phyloP scores from a whole-genome alignment of 2,113 vertebrate species.

The Corythaixoides concolor region DNA sequence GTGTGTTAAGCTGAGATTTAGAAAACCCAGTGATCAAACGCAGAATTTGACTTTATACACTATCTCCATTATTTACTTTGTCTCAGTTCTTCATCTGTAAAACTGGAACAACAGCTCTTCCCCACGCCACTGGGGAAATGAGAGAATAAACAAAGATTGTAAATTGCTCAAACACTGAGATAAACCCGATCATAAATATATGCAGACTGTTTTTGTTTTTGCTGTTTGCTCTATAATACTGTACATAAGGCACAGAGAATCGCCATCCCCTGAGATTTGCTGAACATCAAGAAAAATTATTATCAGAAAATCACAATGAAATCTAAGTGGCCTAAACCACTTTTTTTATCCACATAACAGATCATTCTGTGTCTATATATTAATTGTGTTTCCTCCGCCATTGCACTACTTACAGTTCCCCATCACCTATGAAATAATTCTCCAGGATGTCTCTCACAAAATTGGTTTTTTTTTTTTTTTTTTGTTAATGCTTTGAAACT shows the following conservation, averaged over 20 bases:
- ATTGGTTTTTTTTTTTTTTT: slow-evolving; percentile 22
- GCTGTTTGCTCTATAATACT: slow-evolving; percentile 30
- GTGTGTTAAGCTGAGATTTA: not conserved
- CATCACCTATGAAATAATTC: not conserved
- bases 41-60: not conserved
- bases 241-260: not conserved
- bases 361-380: not conserved
- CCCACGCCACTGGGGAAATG: not conserved
- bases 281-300: not conserved
- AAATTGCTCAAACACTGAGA: slow-evolving; percentile 41
- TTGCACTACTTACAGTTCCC: not conserved
- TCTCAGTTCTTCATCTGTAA: not conserved
- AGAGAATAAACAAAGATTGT: slow-evolving; percentile 47
- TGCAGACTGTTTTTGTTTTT: slow-evolving; percentile 56
- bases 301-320: slow-evolving; percentile 3
- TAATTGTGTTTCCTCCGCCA: not conserved
- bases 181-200: slow-evolving; percentile 51
- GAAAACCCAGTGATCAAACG: not conserved
- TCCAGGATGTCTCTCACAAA: not conserved
- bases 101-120: slow-evolving; percentile 1
- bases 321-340: slow-evolving; percentile 4
- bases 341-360: not conserved
- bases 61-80: not conserved
- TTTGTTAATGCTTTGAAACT: slow-evolving; percentile 5
- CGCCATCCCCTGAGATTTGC: not conserved